Evolutionary conservation across 2,797 vertebrate species (phyloP).

Genomic region (Microtus californicus): DNA sequence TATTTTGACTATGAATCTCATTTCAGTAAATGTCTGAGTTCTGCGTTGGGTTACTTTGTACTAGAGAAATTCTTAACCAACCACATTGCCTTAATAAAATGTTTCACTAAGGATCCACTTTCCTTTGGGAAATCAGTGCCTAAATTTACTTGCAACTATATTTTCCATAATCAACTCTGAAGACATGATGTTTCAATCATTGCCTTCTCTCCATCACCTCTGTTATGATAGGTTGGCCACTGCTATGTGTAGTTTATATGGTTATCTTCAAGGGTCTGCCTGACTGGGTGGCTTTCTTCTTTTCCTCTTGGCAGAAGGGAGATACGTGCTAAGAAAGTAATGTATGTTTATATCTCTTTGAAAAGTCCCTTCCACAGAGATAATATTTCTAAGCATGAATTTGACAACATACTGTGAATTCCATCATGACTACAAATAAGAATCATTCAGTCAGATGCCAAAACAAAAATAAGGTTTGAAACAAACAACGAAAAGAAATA

Average conservation of each 20-base stretch:
- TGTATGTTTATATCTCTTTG: constrained; percentile 86
- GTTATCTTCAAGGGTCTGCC: constrained; percentile 81
- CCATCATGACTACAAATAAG: constrained; percentile 84
- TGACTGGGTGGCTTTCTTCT: constrained; percentile 77
- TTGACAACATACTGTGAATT: constrained; percentile 87
- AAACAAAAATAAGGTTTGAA: constrained; percentile 86
- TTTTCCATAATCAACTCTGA: constrained; percentile 76
- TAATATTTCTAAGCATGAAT: constrained; percentile 88
- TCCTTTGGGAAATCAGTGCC: constrained; percentile 87
- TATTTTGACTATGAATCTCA: constrained; percentile 69
- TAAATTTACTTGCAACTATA: constrained; percentile 78
- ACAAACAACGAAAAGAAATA: neutral
- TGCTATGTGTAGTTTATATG: constrained; percentile 74
- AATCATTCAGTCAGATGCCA: constrained; percentile 81
- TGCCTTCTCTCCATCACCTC: constrained; percentile 16
- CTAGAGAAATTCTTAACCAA: constrained; percentile 81
- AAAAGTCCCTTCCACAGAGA: constrained; percentile 87
- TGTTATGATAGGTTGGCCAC: constrained; percentile 69
- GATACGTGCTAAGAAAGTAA: constrained; percentile 83
- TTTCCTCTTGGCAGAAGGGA: constrained; percentile 31
- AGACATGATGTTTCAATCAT: constrained; percentile 60
- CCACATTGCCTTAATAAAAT: constrained; percentile 86
- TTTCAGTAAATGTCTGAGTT: constrained; percentile 72
- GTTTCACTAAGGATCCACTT: constrained; percentile 82
- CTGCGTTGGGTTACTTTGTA: constrained; percentile 82